Evolutionary conservation across 1,140 invertebrate genomes (phyloP).

Genomic region (Bombus confusus): DNA sequence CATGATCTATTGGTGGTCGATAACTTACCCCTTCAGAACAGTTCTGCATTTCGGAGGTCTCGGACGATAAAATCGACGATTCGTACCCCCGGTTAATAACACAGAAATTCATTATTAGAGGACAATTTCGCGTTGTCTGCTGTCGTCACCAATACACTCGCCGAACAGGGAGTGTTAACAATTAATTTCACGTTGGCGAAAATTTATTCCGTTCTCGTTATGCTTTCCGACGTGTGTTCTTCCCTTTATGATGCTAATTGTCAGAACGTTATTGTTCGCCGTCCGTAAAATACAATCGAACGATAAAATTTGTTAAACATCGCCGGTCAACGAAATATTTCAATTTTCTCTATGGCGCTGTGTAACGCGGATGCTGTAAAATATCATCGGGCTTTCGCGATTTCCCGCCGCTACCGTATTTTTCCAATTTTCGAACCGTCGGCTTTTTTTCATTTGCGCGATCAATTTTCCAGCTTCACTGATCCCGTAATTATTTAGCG

Average conservation of each 20-base stretch:
- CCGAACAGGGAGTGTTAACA: not conserved
- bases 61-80: constrained; percentile 26
- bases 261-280: constrained; percentile 49
- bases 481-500: not conserved
- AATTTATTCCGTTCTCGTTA: constrained; percentile 53
- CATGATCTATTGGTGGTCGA: constrained; percentile 1
- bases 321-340: constrained; percentile 41
- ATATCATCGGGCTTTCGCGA: constrained; percentile 37
- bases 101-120: constrained; percentile 1
- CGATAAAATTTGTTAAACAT: constrained; percentile 55
- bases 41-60: not conserved
- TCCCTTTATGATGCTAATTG: constrained; percentile 55
- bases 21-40: constrained; percentile 12
- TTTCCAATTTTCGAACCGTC: constrained; percentile 18
- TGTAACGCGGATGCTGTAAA: constrained; percentile 2
- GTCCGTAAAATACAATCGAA: constrained; percentile 43
- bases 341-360: constrained; percentile 3
- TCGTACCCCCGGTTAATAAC: constrained; percentile 23
- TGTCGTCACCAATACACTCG: not conserved
- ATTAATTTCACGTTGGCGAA: constrained; percentile 33
- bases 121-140: not conserved
- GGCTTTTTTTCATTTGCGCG: not conserved
- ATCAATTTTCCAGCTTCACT: not conserved
- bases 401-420: constrained; percentile 22
- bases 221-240: constrained; percentile 44